phyloP scores from a whole-genome alignment of 1,140 invertebrate species.

The Pectinophora gossypiella region DNA sequence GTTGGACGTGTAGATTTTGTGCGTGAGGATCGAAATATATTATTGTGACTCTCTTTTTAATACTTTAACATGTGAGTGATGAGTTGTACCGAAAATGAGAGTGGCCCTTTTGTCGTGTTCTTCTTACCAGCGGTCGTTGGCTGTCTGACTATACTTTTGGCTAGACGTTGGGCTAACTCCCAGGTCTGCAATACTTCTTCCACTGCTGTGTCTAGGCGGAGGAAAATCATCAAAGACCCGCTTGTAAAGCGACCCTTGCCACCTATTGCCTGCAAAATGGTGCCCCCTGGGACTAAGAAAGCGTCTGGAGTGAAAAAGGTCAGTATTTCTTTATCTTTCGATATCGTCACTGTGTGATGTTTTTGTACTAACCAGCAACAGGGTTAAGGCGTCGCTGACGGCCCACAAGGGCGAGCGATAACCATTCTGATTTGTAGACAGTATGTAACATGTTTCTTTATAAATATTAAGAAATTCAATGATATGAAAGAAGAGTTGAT shows the following conservation, averaged over 20 bases:
- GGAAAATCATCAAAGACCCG: conserved; percentile 71
- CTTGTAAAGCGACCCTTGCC: conserved; percentile 60
- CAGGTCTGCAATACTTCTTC: conserved; percentile 63
- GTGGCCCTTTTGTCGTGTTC: conserved; percentile 73
- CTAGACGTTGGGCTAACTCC: conserved; percentile 65
- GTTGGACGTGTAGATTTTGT: not conserved
- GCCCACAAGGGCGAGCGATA: too few species aligned
- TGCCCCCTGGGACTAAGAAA: conserved; percentile 51
- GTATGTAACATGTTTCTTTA: too few species aligned
- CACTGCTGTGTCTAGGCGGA: conserved; percentile 65
- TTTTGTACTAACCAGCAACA: too few species aligned
- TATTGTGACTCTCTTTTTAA: conserved; percentile 55
- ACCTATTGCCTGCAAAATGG: conserved; percentile 57
- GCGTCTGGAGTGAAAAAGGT: conserved; percentile 50
- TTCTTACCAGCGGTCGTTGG: conserved; percentile 71
- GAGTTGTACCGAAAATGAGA: conserved; percentile 75
- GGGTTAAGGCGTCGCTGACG: too few species aligned
- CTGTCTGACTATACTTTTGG: conserved; percentile 68
- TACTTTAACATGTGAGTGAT: conserved; percentile 71
- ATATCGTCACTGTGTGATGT: too few species aligned
- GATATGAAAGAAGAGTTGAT: too few species aligned
- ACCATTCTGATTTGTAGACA: too few species aligned
- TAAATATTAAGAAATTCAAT: too few species aligned
- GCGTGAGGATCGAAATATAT: conserved; percentile 20
- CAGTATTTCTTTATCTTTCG: too few species aligned